Evolutionary conservation across 1,140 invertebrate species (phyloP).

Genomic region (Charaxes varanes): DNA sequence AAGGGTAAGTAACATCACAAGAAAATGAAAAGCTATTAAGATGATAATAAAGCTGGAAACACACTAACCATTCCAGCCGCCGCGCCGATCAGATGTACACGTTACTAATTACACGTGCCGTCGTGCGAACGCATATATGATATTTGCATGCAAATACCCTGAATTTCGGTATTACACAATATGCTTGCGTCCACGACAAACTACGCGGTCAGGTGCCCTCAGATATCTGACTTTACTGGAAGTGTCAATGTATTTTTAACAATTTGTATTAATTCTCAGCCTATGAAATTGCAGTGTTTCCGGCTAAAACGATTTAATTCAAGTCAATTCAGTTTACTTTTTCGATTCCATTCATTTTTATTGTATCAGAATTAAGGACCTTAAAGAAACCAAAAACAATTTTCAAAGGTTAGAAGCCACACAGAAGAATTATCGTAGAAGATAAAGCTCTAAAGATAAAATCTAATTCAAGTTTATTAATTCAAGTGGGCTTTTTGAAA

Average conservation of each 20-base stretch:
- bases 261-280: too few relatives aligned
- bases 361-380: too few relatives aligned
- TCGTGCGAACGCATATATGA: constrained; percentile 13
- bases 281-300: too few relatives aligned
- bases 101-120: constrained; percentile 8
- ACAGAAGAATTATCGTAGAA: too few relatives aligned
- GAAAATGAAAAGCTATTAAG: neutral
- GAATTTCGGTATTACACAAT: constrained; percentile 18
- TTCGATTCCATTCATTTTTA: too few relatives aligned
- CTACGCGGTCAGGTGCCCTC: neutral
- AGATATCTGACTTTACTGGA: constrained; percentile 4
- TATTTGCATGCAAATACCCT: constrained; percentile 27
- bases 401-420: too few relatives aligned
- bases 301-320: too few relatives aligned
- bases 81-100: constrained; percentile 1
- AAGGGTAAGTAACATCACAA: neutral
- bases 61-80: neutral
- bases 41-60: constrained; percentile 6
- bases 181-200: constrained; percentile 10
- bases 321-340: too few relatives aligned
- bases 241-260: constrained; percentile 1
- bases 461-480: too few relatives aligned
- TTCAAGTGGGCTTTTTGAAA: too few relatives aligned
- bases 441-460: too few relatives aligned
- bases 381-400: too few relatives aligned